phyloP scores from a whole-genome alignment of 2,113 vertebrate genomes.

The Taxidea taxus region DNA sequence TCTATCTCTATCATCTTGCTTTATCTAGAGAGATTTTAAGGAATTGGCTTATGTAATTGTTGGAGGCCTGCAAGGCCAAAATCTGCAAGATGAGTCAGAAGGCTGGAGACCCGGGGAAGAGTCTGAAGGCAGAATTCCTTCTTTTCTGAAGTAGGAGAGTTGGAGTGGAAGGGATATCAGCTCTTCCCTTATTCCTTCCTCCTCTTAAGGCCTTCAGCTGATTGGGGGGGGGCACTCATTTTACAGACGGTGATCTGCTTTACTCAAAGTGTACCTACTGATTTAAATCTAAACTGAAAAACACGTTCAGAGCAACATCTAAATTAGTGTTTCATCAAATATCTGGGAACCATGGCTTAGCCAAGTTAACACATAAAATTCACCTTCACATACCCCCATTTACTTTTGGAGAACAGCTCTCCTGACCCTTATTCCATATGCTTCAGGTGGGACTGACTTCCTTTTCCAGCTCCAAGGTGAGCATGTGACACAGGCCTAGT shows the following conservation, averaged over 20 bases:
- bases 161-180: no score
- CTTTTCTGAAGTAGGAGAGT: background rate
- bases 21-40: background rate
- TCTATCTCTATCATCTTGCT: background rate
- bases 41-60: background rate
- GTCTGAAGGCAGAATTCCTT: background rate
- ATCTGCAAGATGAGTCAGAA: background rate
- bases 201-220: background rate
- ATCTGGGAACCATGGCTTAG: background rate
- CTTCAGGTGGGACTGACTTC: background rate
- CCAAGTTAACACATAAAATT: background rate
- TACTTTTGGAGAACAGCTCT: background rate
- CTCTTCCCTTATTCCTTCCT: no score
- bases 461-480: background rate
- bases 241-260: background rate
- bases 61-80: background rate
- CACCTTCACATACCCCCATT: background rate
- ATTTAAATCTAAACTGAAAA: background rate
- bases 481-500: background rate
- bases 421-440: background rate
- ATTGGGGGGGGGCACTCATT: background rate
- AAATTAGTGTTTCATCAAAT: background rate
- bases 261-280: background rate
- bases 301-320: background rate
- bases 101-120: background rate